These are phyloP conservation scores for Agelaius tricolor DNA, from an alignment of 2,113 vertebrate species.

Conservation along the genomic window DNA sequence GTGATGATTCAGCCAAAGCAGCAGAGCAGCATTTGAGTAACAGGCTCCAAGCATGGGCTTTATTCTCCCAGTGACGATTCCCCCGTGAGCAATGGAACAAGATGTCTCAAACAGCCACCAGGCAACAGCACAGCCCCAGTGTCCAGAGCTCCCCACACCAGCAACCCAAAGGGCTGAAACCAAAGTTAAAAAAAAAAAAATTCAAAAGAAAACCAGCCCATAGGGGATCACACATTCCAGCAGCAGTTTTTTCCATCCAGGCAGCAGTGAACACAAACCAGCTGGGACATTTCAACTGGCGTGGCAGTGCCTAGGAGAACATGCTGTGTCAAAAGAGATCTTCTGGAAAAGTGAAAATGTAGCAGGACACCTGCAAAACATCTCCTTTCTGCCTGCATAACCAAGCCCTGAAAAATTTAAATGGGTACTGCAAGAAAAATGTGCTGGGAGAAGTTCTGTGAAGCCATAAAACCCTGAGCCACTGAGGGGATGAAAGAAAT, in stretches of 20 bases:
- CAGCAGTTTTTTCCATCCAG: not conserved
- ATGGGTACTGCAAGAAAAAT: not conserved
- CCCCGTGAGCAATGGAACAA: not conserved
- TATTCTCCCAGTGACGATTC: conserved; percentile 19
- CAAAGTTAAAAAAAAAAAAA: not conserved
- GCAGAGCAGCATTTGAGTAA: conserved; percentile 35
- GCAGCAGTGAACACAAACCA: not conserved
- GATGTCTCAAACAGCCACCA: not conserved
- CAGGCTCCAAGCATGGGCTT: conserved; percentile 34
- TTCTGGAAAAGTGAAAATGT: conserved; percentile 18
- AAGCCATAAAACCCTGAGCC: not conserved
- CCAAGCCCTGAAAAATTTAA: conserved; percentile 1
- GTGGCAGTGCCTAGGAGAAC: not conserved
- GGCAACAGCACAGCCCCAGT: not conserved
- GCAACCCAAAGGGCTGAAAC: not conserved
- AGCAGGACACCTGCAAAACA: conserved; percentile 36
- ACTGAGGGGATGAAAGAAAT: not conserved
- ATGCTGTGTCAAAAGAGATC: not conserved
- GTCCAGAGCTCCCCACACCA: not conserved
- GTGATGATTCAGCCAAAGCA: conserved; percentile 56
- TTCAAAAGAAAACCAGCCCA: not conserved
- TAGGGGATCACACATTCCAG: not conserved
- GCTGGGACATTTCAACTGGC: conserved; percentile 15
- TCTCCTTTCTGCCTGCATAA: not conserved
- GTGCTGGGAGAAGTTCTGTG: not conserved